Conservation (phyloP, 2,797 vertebrate genomes). For the Hirundo rustica region DNA sequence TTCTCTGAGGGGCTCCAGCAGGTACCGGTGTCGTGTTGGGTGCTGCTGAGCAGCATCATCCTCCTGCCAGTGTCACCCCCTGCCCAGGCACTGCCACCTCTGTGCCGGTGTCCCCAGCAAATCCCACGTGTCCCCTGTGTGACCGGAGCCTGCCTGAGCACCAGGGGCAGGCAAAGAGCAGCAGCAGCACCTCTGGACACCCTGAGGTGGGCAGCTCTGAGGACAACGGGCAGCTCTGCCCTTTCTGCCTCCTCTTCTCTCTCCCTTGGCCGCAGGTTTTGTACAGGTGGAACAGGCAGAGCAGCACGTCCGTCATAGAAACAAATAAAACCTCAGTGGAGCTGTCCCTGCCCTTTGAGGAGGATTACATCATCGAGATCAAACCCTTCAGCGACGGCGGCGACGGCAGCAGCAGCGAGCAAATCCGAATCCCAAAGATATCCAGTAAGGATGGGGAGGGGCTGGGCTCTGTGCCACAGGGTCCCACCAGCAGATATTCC, state of each 20-base stretch:
- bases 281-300: constrained; percentile 90
- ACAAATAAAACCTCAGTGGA: constrained; percentile 96
- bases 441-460: constrained; percentile 66
- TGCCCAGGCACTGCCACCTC: neutral
- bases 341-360: constrained; percentile 88
- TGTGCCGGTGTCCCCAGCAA: neutral
- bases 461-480: accelerated
- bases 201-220: neutral
- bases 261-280: constrained; percentile 79
- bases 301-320: constrained; percentile 88
- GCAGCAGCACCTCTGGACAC: neutral
- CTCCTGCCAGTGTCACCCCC: neutral
- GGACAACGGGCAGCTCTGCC: neutral
- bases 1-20: neutral
- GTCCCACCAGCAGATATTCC: neutral
- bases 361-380: constrained; percentile 95
- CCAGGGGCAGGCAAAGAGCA: neutral
- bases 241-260: neutral
- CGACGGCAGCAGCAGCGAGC: constrained; percentile 92
- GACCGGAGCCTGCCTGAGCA: accelerated
- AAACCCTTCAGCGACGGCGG: constrained; percentile 95
- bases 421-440: constrained; percentile 93
- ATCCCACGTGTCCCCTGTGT: accelerated
- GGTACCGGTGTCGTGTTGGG: accelerated
- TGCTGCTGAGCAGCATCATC: neutral